These are phyloP conservation scores for Meta bourneti DNA, from an alignment of 2,888 invertebrate genomes.

Conservation along the genomic window DNA sequence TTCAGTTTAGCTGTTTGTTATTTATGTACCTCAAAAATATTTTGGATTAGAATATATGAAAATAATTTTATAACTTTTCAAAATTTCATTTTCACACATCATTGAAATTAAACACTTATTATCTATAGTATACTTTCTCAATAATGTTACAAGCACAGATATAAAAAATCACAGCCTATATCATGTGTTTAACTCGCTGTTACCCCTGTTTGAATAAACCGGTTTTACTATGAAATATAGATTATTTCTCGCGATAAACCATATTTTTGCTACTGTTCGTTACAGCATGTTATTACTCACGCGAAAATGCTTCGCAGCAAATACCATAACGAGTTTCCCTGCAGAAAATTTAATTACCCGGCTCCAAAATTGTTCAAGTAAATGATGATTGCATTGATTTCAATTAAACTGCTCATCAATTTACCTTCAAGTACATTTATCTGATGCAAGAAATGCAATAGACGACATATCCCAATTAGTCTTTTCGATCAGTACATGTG, in stretches of 20 bases:
- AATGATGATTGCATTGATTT: neutral
- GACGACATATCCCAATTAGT: constrained; percentile 16
- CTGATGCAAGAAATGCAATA: constrained; percentile 1
- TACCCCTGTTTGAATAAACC: neutral
- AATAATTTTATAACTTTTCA: neutral
- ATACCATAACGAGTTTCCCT: neutral
- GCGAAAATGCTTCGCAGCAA: neutral
- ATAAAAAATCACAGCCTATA: neutral
- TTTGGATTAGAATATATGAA: neutral
- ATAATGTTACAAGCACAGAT: neutral
- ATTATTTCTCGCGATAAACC: neutral
- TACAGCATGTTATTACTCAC: neutral
- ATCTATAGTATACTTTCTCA: neutral
- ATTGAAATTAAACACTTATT: neutral
- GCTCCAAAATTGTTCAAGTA: neutral
- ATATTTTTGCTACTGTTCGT: neutral
- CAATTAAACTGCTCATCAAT: constrained; percentile 16
- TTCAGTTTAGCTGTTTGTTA: neutral
- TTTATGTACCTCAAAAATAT: neutral
- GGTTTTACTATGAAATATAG: neutral
- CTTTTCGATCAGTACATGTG: constrained; percentile 13
- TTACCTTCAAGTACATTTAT: constrained; percentile 14
- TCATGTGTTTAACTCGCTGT: neutral
- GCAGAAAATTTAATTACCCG: neutral
- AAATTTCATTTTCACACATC: neutral